Percentiles rank a stretch among this genome's conserved stretches.
These are phyloP conservation scores for Bradypus variegatus DNA, from an alignment of 2,797 vertebrate genomes.

Conservation along the genomic window DNA sequence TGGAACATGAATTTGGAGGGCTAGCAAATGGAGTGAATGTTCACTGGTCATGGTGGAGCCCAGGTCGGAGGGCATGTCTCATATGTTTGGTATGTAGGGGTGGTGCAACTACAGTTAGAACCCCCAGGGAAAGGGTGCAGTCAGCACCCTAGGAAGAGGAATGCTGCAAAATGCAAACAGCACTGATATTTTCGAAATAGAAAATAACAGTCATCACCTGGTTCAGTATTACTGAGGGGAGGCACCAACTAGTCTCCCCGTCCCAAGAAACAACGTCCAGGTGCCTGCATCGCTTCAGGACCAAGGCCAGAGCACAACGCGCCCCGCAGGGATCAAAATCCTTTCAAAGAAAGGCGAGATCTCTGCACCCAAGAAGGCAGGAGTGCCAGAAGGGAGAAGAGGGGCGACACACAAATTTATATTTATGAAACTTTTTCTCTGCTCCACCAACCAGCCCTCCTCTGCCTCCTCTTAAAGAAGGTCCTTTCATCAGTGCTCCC, in stretches of 20 bases:
- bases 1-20: background rate
- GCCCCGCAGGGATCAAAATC: rapidly evolving
- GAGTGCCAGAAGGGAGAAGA: background rate
- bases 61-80: background rate
- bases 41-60: background rate
- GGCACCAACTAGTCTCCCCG: background rate
- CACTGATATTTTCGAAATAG: background rate
- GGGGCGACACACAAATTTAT: background rate
- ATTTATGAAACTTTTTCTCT: background rate
- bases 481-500: background rate
- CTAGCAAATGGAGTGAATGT: background rate
- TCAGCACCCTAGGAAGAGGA: background rate
- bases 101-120: background rate
- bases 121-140: background rate
- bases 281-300: slow-evolving; percentile 35
- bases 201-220: background rate
- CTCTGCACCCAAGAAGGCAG: background rate
- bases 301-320: slow-evolving; percentile 49
- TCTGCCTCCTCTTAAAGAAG: background rate
- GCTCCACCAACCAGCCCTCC: background rate
- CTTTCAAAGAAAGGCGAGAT: background rate
- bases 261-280: background rate
- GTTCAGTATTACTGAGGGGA: background rate
- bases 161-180: background rate
- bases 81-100: background rate